A percentile compares a stretch with the other conserved stretches of the same genome.
These are phyloP conservation scores for Neoniphon sammara DNA, from an alignment of 2,797 vertebrate species.

Conservation along the genomic window DNA sequence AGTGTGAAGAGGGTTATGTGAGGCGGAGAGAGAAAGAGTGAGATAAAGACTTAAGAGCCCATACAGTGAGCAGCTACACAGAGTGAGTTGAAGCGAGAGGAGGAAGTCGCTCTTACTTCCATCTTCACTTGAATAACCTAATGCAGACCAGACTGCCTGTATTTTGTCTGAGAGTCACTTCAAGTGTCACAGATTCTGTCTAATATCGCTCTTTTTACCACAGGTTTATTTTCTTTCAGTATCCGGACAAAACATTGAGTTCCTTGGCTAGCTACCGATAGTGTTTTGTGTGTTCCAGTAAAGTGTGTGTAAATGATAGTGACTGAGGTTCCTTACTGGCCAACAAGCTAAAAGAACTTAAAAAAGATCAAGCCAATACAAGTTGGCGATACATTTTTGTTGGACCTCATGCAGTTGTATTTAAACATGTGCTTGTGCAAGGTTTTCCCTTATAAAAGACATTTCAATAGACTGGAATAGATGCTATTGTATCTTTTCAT, in stretches of 20 bases:
- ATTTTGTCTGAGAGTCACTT: constrained; percentile 42
- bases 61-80: constrained; percentile 53
- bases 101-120: constrained; percentile 38
- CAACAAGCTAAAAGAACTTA: neutral
- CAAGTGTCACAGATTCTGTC: constrained; percentile 32
- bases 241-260: constrained; percentile 8
- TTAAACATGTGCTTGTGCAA: neutral
- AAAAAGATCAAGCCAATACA: neutral
- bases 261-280: constrained; percentile 16
- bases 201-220: constrained; percentile 25
- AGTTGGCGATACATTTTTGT: neutral
- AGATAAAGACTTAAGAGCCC: constrained; percentile 67
- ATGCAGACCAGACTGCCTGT: constrained; percentile 39
- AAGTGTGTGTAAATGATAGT: neutral
- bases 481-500: constrained; percentile 11
- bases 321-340: neutral
- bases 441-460: constrained; percentile 1
- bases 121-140: constrained; percentile 21
- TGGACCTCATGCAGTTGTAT: neutral
- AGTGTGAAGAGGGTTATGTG: constrained; percentile 72
- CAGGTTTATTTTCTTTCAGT: constrained; percentile 18
- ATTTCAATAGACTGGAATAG: constrained; percentile 15
- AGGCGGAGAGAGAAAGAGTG: constrained; percentile 56
- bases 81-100: constrained; percentile 39
- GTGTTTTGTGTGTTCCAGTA: neutral